Conservation (phyloP, 2,797 vertebrate genomes). For the Lepidocolaptes lacrymiger region DNA sequence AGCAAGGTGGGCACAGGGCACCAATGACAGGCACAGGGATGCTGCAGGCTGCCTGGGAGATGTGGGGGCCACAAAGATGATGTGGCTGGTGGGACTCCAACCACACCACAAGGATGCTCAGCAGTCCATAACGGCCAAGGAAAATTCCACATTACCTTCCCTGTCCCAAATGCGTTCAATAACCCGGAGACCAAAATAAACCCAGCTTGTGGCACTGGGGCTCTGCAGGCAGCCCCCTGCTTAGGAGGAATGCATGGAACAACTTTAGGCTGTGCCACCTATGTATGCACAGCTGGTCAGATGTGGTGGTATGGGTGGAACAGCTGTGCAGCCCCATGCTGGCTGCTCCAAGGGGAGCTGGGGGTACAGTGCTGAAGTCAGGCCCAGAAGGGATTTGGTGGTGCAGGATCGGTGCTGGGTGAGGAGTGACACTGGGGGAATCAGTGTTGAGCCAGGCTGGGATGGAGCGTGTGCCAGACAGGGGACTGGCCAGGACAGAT, state of each 20-base stretch:
- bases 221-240: neutral
- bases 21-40: neutral
- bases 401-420: neutral
- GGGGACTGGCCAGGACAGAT: neutral
- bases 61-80: neutral
- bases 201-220: neutral
- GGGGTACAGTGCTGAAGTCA: neutral
- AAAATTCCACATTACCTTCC: neutral
- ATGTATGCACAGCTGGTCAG: neutral
- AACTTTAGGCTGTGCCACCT: neutral
- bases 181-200: neutral
- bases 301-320: neutral
- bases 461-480: fast-evolving
- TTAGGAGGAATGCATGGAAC: fast-evolving
- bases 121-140: fast-evolving
- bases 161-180: neutral
- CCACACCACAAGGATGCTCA: neutral
- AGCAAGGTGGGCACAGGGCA: neutral
- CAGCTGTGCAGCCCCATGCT: neutral
- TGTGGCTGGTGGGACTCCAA: neutral
- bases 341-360: neutral
- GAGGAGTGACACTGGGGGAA: neutral
- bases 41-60: neutral
- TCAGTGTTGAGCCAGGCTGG: neutral
- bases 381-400: neutral